Conservation (phyloP, 2,113 vertebrate species). For the Phylloscopus trochilus region DNA sequence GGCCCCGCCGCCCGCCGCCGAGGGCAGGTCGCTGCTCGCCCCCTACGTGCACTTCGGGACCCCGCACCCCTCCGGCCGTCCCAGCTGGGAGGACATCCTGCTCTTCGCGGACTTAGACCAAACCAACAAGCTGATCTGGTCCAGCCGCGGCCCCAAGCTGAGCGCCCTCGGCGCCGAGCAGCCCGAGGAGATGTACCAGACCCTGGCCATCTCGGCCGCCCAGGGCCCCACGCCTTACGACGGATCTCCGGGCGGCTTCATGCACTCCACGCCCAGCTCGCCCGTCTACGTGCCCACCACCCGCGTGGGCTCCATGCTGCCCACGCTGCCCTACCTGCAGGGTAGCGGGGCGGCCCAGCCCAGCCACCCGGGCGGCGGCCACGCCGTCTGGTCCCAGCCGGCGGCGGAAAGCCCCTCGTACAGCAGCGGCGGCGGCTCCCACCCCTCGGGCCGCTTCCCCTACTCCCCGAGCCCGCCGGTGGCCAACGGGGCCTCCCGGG, state of each 20-base stretch:
- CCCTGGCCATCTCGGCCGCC: constrained; percentile 87
- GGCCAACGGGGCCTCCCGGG: constrained; percentile 82
- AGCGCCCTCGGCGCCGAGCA: constrained; percentile 76
- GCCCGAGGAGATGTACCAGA: constrained; percentile 94
- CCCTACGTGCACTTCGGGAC: constrained; percentile 80
- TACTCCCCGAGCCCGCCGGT: constrained; percentile 91
- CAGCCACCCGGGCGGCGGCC: constrained; percentile 80
- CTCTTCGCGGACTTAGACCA: constrained; percentile 95
- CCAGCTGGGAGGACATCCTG: constrained; percentile 86
- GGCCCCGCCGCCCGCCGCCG: constrained; percentile 14
- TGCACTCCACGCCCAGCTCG: constrained; percentile 89
- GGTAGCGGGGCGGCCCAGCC: constrained; percentile 81
- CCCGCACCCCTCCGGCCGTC: constrained; percentile 69
- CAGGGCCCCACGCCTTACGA: constrained; percentile 88
- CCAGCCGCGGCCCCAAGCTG: constrained; percentile 84
- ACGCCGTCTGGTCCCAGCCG: constrained; percentile 84
- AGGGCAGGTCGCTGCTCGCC: constrained; percentile 63
- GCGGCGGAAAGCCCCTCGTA: constrained; percentile 73
- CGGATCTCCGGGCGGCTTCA: constrained; percentile 83
- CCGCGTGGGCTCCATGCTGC: constrained; percentile 91
- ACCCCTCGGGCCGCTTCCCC: constrained; percentile 85
- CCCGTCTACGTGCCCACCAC: constrained; percentile 96
- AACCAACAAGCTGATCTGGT: constrained; percentile 88
- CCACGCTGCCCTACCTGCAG: constrained; percentile 88
- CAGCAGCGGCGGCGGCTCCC: constrained; percentile 75